Percentiles rank a stretch among this genome's conserved stretches.
Evolutionary conservation across 2,888 invertebrate species (phyloP).

Genomic region (Troides helena): DNA sequence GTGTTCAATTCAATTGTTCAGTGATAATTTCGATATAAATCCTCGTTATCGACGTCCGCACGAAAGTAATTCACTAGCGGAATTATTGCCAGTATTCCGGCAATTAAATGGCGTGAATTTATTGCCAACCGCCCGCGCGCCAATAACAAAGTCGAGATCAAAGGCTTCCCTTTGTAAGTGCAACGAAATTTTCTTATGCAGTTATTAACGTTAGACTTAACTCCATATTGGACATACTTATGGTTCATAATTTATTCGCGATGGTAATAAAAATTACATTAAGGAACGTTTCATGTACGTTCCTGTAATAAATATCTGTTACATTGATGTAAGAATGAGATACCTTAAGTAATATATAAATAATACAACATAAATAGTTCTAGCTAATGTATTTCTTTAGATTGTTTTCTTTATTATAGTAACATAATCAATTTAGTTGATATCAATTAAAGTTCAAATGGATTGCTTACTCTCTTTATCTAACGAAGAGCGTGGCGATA

Average conservation of each 20-base stretch:
- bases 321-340: neutral
- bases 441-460: neutral
- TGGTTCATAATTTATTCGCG: conserved; percentile 11
- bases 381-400: neutral
- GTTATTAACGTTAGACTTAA: conserved; percentile 36
- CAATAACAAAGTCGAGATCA: conserved; percentile 51
- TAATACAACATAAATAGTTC: neutral
- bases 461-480: conserved; percentile 1
- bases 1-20: conserved; percentile 37
- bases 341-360: no score
- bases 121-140: conserved; percentile 41
- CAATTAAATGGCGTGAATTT: conserved; percentile 55
- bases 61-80: conserved; percentile 38
- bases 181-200: conserved; percentile 35
- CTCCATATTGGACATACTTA: conserved; percentile 29
- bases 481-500: neutral
- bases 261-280: conserved; percentile 3
- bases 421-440: neutral
- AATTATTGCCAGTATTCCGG: conserved; percentile 47
- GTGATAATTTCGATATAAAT: conserved; percentile 42
- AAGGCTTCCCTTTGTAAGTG: conserved; percentile 46
- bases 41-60: conserved; percentile 39
- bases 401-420: neutral
- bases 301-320: neutral
- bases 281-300: neutral